Conservation (phyloP, 1,140 invertebrate genomes). For the Drosophila mauritiana region DNA sequence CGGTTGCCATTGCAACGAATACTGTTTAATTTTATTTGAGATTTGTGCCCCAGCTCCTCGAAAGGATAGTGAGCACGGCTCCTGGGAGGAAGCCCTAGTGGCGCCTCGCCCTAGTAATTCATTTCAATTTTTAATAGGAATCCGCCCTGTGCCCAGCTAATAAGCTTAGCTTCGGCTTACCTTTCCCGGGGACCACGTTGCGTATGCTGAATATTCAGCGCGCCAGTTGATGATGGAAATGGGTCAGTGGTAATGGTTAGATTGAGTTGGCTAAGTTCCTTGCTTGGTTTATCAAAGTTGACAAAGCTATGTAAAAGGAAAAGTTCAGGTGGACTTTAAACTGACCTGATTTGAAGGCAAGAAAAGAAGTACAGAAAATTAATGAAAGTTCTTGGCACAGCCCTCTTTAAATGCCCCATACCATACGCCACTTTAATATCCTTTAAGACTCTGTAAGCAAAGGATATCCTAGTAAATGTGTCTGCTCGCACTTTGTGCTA, state of each 20-base stretch:
- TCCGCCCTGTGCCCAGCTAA: slow-evolving; percentile 50
- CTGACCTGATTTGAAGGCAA: slow-evolving; percentile 10
- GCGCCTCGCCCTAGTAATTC: slow-evolving; percentile 17
- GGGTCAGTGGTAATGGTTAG: slow-evolving; percentile 45
- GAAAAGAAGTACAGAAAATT: background rate
- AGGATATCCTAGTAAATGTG: slow-evolving; percentile 1
- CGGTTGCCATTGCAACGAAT: slow-evolving; percentile 68
- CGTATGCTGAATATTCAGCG: slow-evolving; percentile 65
- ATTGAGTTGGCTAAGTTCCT: slow-evolving; percentile 29
- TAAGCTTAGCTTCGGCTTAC: slow-evolving; percentile 65
- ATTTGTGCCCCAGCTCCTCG: background rate
- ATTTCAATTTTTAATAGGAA: slow-evolving; percentile 67
- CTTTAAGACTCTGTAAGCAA: background rate
- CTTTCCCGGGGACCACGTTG: slow-evolving; percentile 32
- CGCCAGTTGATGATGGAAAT: slow-evolving; percentile 28
- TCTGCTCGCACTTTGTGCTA: slow-evolving; percentile 31
- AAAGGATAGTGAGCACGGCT: slow-evolving; percentile 30
- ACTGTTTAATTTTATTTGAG: slow-evolving; percentile 45
- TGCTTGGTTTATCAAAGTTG: slow-evolving; percentile 31
- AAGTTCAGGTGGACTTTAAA: slow-evolving; percentile 29
- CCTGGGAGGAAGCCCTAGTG: background rate
- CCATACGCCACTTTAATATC: background rate
- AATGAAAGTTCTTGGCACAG: too few species aligned
- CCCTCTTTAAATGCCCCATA: background rate
- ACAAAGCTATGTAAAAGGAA: slow-evolving; percentile 25